These are phyloP conservation scores for Bombus polaris DNA, from an alignment of 1,140 invertebrate genomes.

Conservation along the genomic window DNA sequence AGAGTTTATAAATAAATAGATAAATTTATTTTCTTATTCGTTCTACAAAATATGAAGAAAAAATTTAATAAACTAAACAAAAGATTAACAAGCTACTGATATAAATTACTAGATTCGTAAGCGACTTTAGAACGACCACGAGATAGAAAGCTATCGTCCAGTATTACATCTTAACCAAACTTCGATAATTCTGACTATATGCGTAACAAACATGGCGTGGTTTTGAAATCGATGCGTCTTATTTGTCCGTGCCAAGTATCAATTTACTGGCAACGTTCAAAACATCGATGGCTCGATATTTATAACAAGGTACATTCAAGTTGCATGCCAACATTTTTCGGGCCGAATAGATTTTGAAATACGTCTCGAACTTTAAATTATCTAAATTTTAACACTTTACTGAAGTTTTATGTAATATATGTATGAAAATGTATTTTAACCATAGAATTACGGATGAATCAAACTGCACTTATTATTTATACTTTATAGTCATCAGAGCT, in stretches of 20 bases:
- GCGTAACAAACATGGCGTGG: neutral
- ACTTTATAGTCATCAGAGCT: no score
- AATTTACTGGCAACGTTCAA: constrained; percentile 11
- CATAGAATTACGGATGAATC: no score
- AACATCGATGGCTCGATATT: constrained; percentile 18
- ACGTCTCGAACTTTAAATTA: neutral
- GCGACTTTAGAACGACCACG: neutral
- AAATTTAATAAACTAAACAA: neutral
- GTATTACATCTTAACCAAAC: constrained; percentile 17
- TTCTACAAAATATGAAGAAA: neutral
- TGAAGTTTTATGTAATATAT: no score
- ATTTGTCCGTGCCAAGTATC: constrained; percentile 16
- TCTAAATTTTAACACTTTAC: neutral
- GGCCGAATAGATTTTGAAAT: neutral
- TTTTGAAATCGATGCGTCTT: constrained; percentile 12
- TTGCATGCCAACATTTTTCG: constrained; percentile 2
- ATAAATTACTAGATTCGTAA: neutral
- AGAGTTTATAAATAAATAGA: no score
- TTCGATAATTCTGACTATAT: neutral
- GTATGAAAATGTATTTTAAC: no score
- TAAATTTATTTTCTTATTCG: neutral
- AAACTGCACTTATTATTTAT: no score
- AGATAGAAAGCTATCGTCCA: neutral
- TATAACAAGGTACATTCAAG: neutral
- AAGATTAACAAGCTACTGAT: neutral